Base-by-base conservation (phyloP, 1,140 invertebrate genomes). In the Meloidogyne hapla region DNA sequence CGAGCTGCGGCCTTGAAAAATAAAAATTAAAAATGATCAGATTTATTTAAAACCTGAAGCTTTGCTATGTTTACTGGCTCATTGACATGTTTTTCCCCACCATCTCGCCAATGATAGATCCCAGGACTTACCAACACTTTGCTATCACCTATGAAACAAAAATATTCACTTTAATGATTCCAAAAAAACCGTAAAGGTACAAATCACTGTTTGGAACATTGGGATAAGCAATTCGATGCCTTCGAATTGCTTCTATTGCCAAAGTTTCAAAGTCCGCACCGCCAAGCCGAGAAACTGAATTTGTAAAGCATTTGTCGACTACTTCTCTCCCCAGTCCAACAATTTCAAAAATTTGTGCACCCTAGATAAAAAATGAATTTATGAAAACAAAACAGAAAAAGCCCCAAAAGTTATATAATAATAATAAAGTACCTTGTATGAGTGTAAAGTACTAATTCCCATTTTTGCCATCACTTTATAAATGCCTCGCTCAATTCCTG, bases 301-400 rank as follows among this genome's bases (percentile, higher is more conserved):
- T 95, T 88, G 91, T 93, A 89, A 99, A 99, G 88, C 96, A 75
- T 26, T 75, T 75, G 73, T 97, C 92, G 68, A 99, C 92, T 0
- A 99, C 93, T 87, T 98, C 94, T 78, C 93, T 90, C 61, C 92
- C 91, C 9, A 99, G 88, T 15, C 96, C 96, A 28, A 99, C 94
- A 26, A 95, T 95, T 89, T 99, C 96, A 88, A 99, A 99, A 81
- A 99, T 99, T 89, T 99, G 96, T 5, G 96, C 96, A 80, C 95
- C 94, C 88, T 89, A 79, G 5, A 85, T 83, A 18, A 21, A 6
- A 26, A 15, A 45, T 4, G 15, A 12, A 71, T 18, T 71, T 18
- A 2, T 33, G 23, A 38, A 69, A 45, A 25, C 33, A 81, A 81
- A 83, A 23, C 8, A 83, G 26, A 33, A 33, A 33, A 33, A 8